These are phyloP conservation scores for Xiphophorus couchianus DNA, from an alignment of 2,113 vertebrate genomes.

Conservation along the genomic window DNA sequence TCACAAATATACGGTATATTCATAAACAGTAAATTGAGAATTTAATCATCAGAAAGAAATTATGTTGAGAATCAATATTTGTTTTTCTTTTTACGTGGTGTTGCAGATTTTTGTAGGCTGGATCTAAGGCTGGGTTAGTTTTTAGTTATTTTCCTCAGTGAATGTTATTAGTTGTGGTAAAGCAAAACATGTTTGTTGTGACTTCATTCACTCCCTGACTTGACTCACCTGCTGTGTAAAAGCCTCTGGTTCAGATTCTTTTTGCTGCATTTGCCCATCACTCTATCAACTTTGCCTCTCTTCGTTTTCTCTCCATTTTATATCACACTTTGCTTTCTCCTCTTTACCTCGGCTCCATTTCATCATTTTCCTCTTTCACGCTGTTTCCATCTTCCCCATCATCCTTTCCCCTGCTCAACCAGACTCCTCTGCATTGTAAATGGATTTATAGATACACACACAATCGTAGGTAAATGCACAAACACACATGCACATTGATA, in stretches of 20 bases:
- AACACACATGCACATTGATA: not conserved
- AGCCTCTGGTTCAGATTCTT: constrained; percentile 1
- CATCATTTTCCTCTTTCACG: constrained; percentile 34
- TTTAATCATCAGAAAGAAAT: no score
- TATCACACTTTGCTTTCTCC: not conserved
- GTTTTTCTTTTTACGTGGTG: no score
- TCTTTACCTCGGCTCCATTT: constrained; percentile 33
- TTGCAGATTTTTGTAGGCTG: no score
- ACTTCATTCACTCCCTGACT: not conserved
- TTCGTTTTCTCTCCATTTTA: constrained; percentile 1
- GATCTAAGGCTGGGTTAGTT: no score
- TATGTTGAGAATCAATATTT: no score
- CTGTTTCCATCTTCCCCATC: constrained; percentile 37
- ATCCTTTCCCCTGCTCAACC: constrained; percentile 13
- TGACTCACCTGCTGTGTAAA: not conserved
- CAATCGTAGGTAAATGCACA: constrained; percentile 17
- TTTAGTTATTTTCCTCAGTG: not conserved
- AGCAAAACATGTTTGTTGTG: not conserved
- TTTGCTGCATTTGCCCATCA: constrained; percentile 6
- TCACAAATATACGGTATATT: no score
- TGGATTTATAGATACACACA: constrained; percentile 35
- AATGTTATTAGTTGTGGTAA: not conserved
- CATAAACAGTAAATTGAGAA: no score
- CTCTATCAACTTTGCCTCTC: constrained; percentile 2
- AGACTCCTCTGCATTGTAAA: constrained; percentile 37